These are phyloP conservation scores for Arion vulgaris DNA, from an alignment of 1,140 invertebrate species.

Conservation along the genomic window DNA sequence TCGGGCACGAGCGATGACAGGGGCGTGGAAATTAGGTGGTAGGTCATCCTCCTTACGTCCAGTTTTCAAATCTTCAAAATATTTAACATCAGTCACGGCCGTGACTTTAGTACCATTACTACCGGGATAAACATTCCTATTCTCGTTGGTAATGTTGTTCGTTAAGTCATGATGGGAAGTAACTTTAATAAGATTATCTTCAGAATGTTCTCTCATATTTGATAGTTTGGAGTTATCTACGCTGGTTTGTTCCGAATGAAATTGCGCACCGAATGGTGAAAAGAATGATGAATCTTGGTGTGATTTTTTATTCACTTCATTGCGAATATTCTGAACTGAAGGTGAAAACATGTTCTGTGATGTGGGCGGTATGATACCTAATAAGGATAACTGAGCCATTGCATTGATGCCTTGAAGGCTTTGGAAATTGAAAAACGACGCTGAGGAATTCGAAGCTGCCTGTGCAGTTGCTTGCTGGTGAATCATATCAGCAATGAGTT, in stretches of 20 bases:
- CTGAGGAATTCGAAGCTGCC: neutral
- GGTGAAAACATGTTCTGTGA: neutral
- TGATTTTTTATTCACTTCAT: neutral
- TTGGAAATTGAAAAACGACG: neutral
- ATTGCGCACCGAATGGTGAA: neutral
- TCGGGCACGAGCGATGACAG: constrained; percentile 73
- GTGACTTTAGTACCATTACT: neutral
- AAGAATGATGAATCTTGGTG: neutral
- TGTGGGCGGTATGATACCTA: constrained; percentile 51
- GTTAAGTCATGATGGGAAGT: neutral
- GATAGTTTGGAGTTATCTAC: neutral
- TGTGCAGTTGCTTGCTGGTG: constrained; percentile 53
- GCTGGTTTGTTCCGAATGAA: neutral
- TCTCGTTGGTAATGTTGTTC: neutral
- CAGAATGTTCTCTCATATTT: neutral
- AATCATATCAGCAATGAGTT: constrained; percentile 59
- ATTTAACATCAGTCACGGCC: neutral
- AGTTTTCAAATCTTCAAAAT: neutral
- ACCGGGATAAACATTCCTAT: neutral
- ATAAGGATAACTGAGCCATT: constrained; percentile 46
- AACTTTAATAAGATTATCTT: neutral
- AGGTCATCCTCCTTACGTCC: constrained; percentile 1
- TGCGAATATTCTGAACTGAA: neutral
- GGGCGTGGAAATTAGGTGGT: constrained; percentile 34
- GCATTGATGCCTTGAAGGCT: neutral